These are phyloP conservation scores for Enteromius afrohamiltoni DNA, from an alignment of 2,797 vertebrate species.

Conservation along the genomic window DNA sequence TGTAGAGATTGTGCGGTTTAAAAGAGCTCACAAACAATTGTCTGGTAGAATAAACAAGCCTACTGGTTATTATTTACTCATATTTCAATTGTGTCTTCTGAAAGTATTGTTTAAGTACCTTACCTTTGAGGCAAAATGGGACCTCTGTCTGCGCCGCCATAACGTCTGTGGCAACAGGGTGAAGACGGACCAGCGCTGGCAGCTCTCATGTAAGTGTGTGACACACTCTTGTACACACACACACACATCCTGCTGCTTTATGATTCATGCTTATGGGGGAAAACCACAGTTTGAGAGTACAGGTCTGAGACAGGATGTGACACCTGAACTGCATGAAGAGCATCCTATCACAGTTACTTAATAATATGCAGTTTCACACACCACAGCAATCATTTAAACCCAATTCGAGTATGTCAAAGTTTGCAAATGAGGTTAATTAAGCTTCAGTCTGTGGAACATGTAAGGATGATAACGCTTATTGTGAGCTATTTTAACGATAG, in stretches of 20 bases:
- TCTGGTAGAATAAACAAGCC: background rate
- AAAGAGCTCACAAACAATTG: background rate
- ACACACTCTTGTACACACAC: slow-evolving; percentile 43
- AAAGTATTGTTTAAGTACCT: background rate
- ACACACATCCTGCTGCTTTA: slow-evolving; percentile 70
- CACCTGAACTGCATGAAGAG: slow-evolving; percentile 45
- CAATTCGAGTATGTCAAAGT: background rate
- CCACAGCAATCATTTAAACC: background rate
- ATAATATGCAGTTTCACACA: slow-evolving; percentile 18
- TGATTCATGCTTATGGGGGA: slow-evolving; percentile 63
- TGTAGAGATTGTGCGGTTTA: background rate
- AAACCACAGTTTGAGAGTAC: slow-evolving; percentile 53
- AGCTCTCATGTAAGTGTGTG: slow-evolving; percentile 47
- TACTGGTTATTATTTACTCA: background rate
- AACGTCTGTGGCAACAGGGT: slow-evolving; percentile 33
- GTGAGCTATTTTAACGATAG: background rate
- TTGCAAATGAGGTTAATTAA: background rate
- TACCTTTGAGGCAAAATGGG: slow-evolving; percentile 60
- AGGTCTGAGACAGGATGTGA: slow-evolving; percentile 61
- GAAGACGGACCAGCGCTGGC: slow-evolving; percentile 40
- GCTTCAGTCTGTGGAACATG: background rate
- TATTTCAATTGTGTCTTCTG: background rate
- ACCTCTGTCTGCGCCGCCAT: slow-evolving; percentile 56
- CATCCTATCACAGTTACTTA: slow-evolving; percentile 27
- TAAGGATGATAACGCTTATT: background rate